phyloP scores from a whole-genome alignment of 23 tunicate genomes.

The Clavelina lepadiformis region DNA sequence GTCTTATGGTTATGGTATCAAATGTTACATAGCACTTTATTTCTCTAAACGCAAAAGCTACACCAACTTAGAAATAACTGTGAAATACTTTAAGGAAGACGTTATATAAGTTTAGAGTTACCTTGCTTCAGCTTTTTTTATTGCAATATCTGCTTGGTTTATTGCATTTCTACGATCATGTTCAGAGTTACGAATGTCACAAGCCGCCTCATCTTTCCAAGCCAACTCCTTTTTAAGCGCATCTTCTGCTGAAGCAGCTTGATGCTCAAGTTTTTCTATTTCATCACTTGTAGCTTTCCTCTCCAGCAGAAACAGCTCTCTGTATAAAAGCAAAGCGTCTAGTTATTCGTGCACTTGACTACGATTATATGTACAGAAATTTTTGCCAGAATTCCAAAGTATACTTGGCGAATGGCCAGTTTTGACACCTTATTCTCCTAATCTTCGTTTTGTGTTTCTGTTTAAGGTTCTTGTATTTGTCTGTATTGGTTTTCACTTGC shows the following conservation, averaged over 20 bases:
- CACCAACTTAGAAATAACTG: too few relatives aligned
- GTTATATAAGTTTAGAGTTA: constrained; percentile 4
- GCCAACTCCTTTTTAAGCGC: constrained; percentile 48
- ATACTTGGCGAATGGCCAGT: too few relatives aligned
- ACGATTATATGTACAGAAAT: too few relatives aligned
- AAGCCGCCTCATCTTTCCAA: constrained; percentile 67
- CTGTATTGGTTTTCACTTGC: constrained; percentile 34
- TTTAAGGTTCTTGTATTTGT: constrained; percentile 61
- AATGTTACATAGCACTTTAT: too few relatives aligned
- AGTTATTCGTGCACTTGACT: neutral
- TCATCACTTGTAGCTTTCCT: constrained; percentile 64
- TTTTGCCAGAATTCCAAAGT: too few relatives aligned
- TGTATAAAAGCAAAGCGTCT: too few relatives aligned
- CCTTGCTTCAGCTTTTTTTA: constrained; percentile 49
- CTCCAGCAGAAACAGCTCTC: constrained; percentile 60
- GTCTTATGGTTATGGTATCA: too few relatives aligned
- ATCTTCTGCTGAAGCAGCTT: constrained; percentile 34
- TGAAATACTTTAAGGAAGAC: neutral
- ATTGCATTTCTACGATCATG: constrained; percentile 60
- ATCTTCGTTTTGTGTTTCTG: constrained; percentile 72
- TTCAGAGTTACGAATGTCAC: constrained; percentile 45
- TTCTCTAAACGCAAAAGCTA: too few relatives aligned
- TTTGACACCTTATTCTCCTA: constrained; percentile 49
- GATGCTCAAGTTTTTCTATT: constrained; percentile 39
- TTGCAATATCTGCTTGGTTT: constrained; percentile 36